Evolutionary conservation across 2,113 vertebrate genomes (phyloP).

Genomic region (Pholis gunnellus): DNA sequence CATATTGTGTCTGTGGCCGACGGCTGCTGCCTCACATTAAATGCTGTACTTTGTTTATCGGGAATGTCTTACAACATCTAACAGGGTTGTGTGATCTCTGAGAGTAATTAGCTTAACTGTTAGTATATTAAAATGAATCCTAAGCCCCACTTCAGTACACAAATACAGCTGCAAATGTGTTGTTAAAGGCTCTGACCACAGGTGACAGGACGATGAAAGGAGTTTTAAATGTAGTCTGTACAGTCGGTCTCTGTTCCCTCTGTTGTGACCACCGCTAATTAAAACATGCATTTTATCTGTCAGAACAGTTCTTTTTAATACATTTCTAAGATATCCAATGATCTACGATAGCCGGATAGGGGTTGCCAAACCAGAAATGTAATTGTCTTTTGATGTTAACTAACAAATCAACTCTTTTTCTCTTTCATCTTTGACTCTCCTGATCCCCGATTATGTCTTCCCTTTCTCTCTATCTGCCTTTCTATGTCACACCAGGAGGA

Average conservation of each 20-base stretch:
- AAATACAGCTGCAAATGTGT: conserved; percentile 4
- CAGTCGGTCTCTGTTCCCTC: neutral
- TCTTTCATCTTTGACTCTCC: conserved; percentile 8
- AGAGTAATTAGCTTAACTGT: neutral
- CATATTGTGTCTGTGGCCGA: neutral
- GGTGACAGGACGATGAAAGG: neutral
- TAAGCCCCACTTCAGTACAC: neutral
- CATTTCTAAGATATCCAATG: neutral
- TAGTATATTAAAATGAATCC: neutral
- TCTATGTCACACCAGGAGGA: conserved; percentile 56
- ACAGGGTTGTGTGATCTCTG: neutral
- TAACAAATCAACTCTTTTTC: neutral
- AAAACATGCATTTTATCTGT: conserved; percentile 3
- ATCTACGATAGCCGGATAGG: neutral
- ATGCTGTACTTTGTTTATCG: conserved; percentile 4
- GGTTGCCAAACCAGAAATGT: conserved; percentile 15
- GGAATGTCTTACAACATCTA: conserved; percentile 11
- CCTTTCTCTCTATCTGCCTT: neutral
- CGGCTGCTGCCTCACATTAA: conserved; percentile 27
- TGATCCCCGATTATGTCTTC: neutral
- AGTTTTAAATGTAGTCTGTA: neutral
- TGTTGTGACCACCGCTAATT: neutral
- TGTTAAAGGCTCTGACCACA: neutral
- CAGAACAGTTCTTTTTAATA: neutral
- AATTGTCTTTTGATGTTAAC: neutral